Percentiles rank a stretch among this genome's conserved stretches.
Evolutionary conservation across 1,140 invertebrate genomes (phyloP).

Genomic region (Anastrepha obliqua): DNA sequence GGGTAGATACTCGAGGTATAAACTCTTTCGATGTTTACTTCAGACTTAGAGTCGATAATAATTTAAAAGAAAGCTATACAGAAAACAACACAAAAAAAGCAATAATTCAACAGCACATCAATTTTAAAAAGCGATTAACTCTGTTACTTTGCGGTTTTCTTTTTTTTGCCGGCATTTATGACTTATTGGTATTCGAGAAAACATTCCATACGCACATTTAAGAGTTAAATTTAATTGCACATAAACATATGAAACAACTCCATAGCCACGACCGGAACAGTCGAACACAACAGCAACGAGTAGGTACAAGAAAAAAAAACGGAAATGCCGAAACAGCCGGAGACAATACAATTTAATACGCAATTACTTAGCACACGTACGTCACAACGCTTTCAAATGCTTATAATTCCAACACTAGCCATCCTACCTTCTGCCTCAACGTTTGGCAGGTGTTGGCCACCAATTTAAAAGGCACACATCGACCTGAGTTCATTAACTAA

Average conservation of each 20-base stretch:
- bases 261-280: neutral
- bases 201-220: neutral
- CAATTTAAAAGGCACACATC: neutral
- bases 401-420: neutral
- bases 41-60: neutral
- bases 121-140: too few relatives aligned
- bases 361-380: neutral
- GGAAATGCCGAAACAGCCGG: conserved; percentile 6
- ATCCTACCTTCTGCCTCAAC: neutral
- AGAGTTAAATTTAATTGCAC: neutral
- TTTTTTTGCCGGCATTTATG: neutral
- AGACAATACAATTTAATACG: conserved; percentile 20
- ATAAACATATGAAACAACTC: neutral
- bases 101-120: too few relatives aligned
- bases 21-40: neutral
- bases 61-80: neutral
- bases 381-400: neutral
- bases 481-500: neutral
- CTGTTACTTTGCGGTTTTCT: neutral
- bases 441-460: neutral
- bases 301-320: neutral
- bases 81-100: too few relatives aligned
- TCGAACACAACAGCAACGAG: neutral
- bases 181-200: neutral
- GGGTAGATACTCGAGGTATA: too few relatives aligned